Conservation (phyloP, 2,113 vertebrate genomes). For the Indri indri region DNA sequence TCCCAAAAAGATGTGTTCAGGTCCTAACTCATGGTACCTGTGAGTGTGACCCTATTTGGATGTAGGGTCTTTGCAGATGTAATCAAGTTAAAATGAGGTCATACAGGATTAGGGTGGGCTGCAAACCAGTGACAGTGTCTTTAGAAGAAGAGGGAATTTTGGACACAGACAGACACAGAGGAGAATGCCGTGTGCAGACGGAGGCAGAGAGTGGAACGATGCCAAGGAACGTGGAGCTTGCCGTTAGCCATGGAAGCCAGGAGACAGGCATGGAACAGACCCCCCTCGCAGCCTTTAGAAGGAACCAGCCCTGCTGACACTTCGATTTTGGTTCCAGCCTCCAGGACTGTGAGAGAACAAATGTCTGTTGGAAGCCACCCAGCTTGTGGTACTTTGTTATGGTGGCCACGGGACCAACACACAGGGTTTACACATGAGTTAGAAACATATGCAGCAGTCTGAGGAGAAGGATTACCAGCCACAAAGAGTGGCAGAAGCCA, state of each 20-base stretch:
- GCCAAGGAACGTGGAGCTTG: accelerated
- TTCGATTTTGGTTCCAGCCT: neutral
- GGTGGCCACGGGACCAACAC: neutral
- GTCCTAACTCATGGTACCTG: neutral
- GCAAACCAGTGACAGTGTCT: neutral
- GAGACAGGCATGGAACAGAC: neutral
- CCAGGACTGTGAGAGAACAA: neutral
- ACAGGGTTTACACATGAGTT: neutral
- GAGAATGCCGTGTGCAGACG: neutral
- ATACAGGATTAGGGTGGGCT: neutral
- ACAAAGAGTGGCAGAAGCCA: neutral
- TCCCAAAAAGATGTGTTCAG: too few species aligned
- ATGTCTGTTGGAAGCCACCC: accelerated
- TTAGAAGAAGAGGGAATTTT: too few species aligned
- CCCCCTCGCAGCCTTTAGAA: neutral
- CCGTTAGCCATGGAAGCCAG: neutral
- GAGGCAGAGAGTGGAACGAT: neutral
- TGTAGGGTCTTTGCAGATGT: neutral
- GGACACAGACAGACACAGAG: neutral
- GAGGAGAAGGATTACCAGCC: neutral
- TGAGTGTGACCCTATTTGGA: neutral
- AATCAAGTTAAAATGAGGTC: neutral
- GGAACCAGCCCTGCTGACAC: neutral
- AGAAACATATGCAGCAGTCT: neutral
- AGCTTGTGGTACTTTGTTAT: too few species aligned